phyloP scores from a whole-genome alignment of 30 jellyfish, hydroid and myxozoan species.

The Cassiopea andromeda region DNA sequence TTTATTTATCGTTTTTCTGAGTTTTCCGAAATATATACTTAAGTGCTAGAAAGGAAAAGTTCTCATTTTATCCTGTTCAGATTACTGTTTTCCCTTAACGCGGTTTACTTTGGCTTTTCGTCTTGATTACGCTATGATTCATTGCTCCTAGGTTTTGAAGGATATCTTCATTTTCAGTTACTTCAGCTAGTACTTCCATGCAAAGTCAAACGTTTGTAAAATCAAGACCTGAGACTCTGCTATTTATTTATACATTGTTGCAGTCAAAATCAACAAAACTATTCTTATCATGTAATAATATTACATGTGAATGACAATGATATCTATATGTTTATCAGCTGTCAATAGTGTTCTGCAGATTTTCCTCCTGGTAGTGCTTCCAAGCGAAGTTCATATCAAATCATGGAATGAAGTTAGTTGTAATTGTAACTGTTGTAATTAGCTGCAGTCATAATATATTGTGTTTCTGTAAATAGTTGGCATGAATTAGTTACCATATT shows the following conservation, averaged over 20 bases:
- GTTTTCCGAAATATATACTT: background rate
- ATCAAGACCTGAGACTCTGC: background rate
- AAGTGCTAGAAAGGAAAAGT: background rate
- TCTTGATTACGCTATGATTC: background rate
- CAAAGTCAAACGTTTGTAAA: slow-evolving; percentile 2
- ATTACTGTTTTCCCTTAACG: background rate
- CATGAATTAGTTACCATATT: too few relatives aligned
- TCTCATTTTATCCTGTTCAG: background rate
- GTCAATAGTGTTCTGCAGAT: background rate
- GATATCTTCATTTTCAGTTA: background rate
- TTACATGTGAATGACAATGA: background rate
- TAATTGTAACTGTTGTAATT: too few relatives aligned
- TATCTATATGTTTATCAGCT: background rate
- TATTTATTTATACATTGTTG: background rate
- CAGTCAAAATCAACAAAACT: background rate
- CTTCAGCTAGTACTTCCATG: background rate
- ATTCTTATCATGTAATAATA: background rate
- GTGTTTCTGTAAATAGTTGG: too few relatives aligned
- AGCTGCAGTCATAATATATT: too few relatives aligned
- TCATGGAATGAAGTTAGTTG: background rate
- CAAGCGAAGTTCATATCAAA: background rate
- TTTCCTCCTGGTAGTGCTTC: background rate
- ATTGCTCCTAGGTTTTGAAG: background rate
- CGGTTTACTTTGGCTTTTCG: background rate
- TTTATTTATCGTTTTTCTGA: background rate